These are phyloP conservation scores for Pheosia gnoma DNA, from an alignment of 2,888 invertebrate genomes.

Conservation along the genomic window DNA sequence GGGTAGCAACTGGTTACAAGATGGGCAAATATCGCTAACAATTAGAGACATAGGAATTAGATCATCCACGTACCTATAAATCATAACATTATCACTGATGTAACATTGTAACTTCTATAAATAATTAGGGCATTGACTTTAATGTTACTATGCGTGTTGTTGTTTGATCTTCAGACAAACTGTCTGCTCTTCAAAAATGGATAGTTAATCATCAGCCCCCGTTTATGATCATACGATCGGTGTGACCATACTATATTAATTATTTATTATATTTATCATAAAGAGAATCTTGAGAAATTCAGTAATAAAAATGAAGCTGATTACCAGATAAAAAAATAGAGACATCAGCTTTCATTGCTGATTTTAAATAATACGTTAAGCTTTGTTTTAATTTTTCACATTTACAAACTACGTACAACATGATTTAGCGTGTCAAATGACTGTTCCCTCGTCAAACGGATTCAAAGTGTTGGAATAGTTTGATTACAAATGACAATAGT, in stretches of 20 bases:
- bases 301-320: too few species aligned
- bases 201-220: too few species aligned
- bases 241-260: too few species aligned
- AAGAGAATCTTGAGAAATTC: too few species aligned
- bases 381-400: background rate
- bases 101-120: slow-evolving; percentile 26
- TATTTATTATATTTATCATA: too few species aligned
- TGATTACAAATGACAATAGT: background rate
- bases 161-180: slow-evolving; percentile 16
- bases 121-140: slow-evolving; percentile 40
- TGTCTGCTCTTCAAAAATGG: background rate
- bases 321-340: too few species aligned
- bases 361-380: background rate
- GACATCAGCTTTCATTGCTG: background rate
- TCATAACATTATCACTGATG: background rate
- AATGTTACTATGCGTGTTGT: slow-evolving; percentile 18
- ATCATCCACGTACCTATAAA: background rate
- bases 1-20: background rate
- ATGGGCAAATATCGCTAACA: background rate
- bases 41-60: background rate
- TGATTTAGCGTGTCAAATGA: background rate
- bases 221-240: too few species aligned
- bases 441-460: background rate
- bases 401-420: slow-evolving; percentile 1
- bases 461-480: background rate